Conservation (phyloP, 2,113 vertebrate species). For the Galemys pyrenaicus region DNA sequence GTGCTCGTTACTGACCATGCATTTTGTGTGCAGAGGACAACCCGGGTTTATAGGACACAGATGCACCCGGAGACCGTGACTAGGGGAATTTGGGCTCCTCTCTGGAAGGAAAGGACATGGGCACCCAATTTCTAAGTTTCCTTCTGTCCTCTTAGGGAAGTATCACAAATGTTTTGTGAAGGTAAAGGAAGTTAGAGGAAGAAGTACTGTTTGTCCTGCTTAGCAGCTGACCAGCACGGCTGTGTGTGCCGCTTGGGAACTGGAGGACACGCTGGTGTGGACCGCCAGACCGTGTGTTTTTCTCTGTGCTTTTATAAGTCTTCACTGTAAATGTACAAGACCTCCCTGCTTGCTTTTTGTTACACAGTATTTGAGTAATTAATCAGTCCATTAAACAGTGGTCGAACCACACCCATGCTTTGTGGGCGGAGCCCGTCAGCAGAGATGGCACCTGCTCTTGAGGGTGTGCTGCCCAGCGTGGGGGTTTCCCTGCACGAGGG, state of each 20-base stretch:
- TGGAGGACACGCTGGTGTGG: not conserved
- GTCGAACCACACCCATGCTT: not conserved
- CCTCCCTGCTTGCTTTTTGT: not conserved
- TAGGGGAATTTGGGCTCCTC: no score
- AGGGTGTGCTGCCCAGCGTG: fast-evolving
- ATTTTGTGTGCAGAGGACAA: no score
- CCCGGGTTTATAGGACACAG: no score
- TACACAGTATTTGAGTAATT: not conserved
- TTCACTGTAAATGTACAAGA: not conserved
- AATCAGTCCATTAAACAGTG: not conserved
- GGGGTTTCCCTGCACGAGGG: not conserved
- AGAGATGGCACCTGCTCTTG: not conserved
- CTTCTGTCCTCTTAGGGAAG: not conserved
- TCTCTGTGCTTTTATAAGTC: not conserved
- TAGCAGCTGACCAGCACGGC: no score
- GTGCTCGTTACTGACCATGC: no score
- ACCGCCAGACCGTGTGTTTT: not conserved
- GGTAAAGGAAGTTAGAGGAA: not conserved
- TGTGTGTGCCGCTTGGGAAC: no score
- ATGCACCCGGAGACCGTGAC: no score
- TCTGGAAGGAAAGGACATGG: not conserved
- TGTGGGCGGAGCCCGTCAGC: not conserved
- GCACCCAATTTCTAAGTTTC: not conserved
- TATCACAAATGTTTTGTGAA: not conserved
- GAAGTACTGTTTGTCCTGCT: not conserved